Evolutionary conservation across 2,888 invertebrate species (phyloP), one percentile per base, ranked within the genome.

Genomic region (Ophonus ardosiacus): DNA sequence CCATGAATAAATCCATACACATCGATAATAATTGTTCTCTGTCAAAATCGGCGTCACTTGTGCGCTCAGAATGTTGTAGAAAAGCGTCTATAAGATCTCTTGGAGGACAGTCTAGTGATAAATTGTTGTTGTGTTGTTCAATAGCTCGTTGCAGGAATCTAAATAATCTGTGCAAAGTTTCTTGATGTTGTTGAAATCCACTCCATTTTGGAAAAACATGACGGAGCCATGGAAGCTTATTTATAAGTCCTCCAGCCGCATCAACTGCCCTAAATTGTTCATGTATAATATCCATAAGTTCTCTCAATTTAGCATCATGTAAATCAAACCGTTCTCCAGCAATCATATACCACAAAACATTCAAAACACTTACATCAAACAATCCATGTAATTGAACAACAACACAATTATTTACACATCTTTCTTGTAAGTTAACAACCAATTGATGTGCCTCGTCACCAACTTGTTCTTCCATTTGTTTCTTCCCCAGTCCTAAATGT

Each of bases 291-390:
- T 93, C 43, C 51, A 95, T 91, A 6, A 96, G 90, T 56, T 92
- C 89, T 43, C 90, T 91, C 10, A 95, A 89, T 31, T 92, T 92
- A 18, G 90, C 89, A 88, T 96, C 95, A 43, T 93, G 92, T 76
- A 94, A 92, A 57, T 93, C 91, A 88, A 95, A 95, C 88, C 94
- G 92, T 90, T 93, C 91, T 88, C 95, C 95, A 76, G 96, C 95
- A 79, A 95, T 92, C 91, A 95, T 94, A 21, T 93, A 93, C 96
- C 96, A 96, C 17, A 96, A 89, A 0, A 94, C 93, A 89, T 96
- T 96, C 86, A 96, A 90, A 0, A 95, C 94, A 0, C 94, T 93
- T 57, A 94, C 91, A 84, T 95, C 94, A 61, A 96, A 93, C 0
- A 92, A 90, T 8, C 90, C 90, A 86, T 93, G 92, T 86, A 94